Evolutionary conservation across 2,888 invertebrate genomes (phyloP), one percentile per base, ranked within the genome.

Genomic region (Lysandra coridon): DNA sequence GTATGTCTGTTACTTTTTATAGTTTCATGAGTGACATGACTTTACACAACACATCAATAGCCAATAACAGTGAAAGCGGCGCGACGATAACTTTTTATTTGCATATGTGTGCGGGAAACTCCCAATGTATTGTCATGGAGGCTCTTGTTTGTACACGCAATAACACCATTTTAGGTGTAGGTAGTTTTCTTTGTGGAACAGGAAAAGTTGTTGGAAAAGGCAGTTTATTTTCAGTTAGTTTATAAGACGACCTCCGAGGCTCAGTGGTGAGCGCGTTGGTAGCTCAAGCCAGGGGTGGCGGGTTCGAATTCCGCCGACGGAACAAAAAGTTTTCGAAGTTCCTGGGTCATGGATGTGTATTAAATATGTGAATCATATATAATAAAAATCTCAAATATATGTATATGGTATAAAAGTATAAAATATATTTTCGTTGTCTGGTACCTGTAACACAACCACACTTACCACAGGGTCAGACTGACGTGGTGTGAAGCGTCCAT

Each of bases 61-160:
- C 69, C 69, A 69, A 33, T 69, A 69, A 17, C 17, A 75, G 75
- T 49, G 75, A 75, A 75, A 75, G 75, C 30, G 49, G 3, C 30
- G 14, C n/a, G 74, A 23, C 40, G 23, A n/a, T 49, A 69, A 75
- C 49, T 75, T 75, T 75, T 75, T 75, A 75, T 75, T 75, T 49
- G 75, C 75, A 75, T 75, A 75, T 17, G 12, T 5, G 69, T 23
- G 23, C 44, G 44, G 49, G 44, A 75, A 49, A 23, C 44, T 75
- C 75, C 49, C 12, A 3, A 14, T 17, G 49, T 14, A 75, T 75
- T 75, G 75, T 75, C 49, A 49, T 1, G 49, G 49, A 75, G 44
- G n/a, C 23, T 12, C 4, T 75, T 49, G 49, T 75, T 44, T 37
- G 37, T n/a, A n/a, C 69, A 17, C 12, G 64, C 30, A 23, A 64